A percentile compares a stretch with the other conserved stretches of the same genome.
Evolutionary conservation across 2,888 invertebrate species (phyloP).

Genomic region (Drosophila suboccidentalis): DNA sequence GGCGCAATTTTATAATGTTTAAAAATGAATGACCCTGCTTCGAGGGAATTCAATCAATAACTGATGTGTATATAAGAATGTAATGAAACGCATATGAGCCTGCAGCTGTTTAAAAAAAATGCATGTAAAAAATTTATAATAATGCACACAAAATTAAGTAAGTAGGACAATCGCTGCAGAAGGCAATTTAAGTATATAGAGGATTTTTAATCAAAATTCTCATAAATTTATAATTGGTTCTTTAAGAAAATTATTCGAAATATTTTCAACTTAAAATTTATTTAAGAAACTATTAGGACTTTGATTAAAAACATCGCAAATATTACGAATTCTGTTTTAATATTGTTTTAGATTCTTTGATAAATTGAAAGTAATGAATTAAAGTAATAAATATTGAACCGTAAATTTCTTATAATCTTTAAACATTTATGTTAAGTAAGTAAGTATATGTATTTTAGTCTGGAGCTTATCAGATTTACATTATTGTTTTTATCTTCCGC

Average conservation of each 20-base stretch:
- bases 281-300: background rate
- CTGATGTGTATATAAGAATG: slow-evolving; percentile 40
- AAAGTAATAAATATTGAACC: background rate
- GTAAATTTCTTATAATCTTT: background rate
- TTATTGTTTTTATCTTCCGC: slow-evolving; percentile 10
- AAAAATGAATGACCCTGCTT: slow-evolving; percentile 64
- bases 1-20: slow-evolving; percentile 64
- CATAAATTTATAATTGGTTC: background rate
- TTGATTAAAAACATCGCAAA: background rate
- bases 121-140: background rate
- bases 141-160: background rate
- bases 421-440: background rate
- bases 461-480: background rate
- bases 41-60: slow-evolving; percentile 62
- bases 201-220: background rate
- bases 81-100: background rate
- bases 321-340: no score
- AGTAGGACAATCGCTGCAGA: no score
- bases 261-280: no score
- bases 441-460: slow-evolving; percentile 10
- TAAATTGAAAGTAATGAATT: background rate
- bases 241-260: no score
- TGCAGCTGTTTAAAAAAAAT: no score
- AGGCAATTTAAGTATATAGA: background rate
- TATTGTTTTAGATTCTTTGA: no score